phyloP scores from a whole-genome alignment of 2,797 vertebrate species.

The Danio aesculapii region DNA sequence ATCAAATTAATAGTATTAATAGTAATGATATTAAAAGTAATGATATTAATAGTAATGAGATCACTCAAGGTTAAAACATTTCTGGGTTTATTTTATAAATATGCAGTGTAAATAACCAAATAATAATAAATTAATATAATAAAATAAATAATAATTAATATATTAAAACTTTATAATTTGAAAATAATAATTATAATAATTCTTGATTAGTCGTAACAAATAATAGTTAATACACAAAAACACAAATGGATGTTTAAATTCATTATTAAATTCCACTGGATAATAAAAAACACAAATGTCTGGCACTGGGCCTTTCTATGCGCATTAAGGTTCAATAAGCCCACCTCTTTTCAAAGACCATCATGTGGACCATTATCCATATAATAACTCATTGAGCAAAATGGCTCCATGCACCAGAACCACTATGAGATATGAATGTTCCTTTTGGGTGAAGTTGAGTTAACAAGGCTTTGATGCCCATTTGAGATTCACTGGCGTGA shows the following conservation, averaged over 20 bases:
- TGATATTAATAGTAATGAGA: background rate
- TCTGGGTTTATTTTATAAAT: too few relatives aligned
- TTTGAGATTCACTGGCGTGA: background rate
- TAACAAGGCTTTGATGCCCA: background rate
- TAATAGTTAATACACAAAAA: background rate
- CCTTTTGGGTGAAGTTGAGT: background rate
- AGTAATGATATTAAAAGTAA: too few relatives aligned
- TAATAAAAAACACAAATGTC: conserved; percentile 1
- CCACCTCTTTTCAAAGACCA: background rate
- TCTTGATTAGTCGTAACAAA: background rate
- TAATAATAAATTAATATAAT: too few relatives aligned
- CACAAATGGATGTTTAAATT: background rate
- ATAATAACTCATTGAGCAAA: background rate
- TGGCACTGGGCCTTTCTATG: background rate
- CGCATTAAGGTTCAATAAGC: background rate
- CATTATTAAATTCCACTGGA: background rate
- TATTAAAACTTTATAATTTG: too few relatives aligned
- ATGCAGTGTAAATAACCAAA: too few relatives aligned
- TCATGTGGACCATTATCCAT: background rate
- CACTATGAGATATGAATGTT: background rate
- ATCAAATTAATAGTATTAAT: background rate
- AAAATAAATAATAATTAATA: too few relatives aligned
- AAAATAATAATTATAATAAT: background rate
- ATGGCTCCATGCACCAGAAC: background rate
- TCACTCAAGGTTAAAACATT: too few relatives aligned